Conservation (phyloP, 2,797 vertebrate species). For the Diplodus sargus region DNA sequence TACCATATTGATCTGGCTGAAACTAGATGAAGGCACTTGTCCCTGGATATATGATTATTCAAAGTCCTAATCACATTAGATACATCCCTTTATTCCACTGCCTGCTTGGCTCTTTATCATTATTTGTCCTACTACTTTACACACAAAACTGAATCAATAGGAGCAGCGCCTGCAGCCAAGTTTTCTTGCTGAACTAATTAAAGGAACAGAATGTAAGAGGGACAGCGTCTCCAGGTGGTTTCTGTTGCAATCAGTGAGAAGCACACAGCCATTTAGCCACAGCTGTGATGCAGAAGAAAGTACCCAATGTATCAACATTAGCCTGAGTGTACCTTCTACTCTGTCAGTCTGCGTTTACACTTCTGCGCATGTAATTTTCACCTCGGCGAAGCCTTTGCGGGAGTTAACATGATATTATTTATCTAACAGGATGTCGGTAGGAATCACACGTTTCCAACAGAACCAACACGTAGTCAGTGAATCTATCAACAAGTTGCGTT, state of each 20-base stretch:
- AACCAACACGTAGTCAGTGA: not conserved
- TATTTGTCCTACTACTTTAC: slow-evolving; percentile 68
- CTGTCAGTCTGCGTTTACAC: slow-evolving; percentile 1
- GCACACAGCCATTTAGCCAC: slow-evolving; percentile 51
- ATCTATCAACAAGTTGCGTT: not conserved
- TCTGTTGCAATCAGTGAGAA: slow-evolving; percentile 64
- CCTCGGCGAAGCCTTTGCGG: slow-evolving; percentile 20
- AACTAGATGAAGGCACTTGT: slow-evolving; percentile 50
- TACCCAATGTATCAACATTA: slow-evolving; percentile 26
- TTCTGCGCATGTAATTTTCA: slow-evolving; percentile 4
- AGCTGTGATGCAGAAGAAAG: slow-evolving; percentile 39
- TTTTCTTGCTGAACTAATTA: slow-evolving; percentile 75
- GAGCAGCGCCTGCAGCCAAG: slow-evolving; percentile 67
- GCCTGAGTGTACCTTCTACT: slow-evolving; percentile 15
- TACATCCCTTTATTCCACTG: slow-evolving; percentile 43
- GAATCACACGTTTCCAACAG: slow-evolving; percentile 15
- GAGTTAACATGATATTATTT: slow-evolving; percentile 6
- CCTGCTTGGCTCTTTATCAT: slow-evolving; percentile 63
- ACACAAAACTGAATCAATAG: slow-evolving; percentile 68
- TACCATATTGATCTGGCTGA: slow-evolving; percentile 43
- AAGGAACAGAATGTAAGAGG: slow-evolving; percentile 60
- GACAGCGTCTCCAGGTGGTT: slow-evolving; percentile 62
- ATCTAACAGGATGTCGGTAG: not conserved
- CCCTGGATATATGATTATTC: slow-evolving; percentile 38
- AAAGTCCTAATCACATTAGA: slow-evolving; percentile 56